Percentiles rank a stretch among this genome's conserved stretches.
phyloP scores from a whole-genome alignment of 2,797 vertebrate species.

The Mormyrus proboscirostris region DNA sequence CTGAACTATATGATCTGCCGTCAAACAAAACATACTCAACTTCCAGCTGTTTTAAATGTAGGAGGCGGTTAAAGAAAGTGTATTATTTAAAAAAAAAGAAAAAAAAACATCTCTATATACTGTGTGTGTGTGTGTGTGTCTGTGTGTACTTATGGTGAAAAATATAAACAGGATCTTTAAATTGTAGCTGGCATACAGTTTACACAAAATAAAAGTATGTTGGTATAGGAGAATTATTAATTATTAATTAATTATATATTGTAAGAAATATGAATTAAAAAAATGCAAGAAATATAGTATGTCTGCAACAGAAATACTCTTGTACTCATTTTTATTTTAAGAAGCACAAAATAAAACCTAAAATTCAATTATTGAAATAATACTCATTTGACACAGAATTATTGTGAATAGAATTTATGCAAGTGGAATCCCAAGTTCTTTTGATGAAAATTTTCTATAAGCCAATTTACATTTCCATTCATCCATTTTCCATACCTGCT shows the following conservation, averaged over 20 bases:
- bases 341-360: background rate
- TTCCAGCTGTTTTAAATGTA: constrained; percentile 32
- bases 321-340: background rate
- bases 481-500: background rate
- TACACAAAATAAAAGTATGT: background rate
- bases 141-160: background rate
- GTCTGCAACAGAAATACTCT: background rate
- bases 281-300: background rate
- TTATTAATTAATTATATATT: background rate
- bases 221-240: background rate
- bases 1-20: constrained; percentile 36
- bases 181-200: background rate
- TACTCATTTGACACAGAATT: background rate
- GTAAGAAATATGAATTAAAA: background rate
- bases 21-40: constrained; percentile 46
- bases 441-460: background rate
- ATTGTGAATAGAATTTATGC: background rate
- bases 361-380: background rate
- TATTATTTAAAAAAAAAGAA: too few relatives aligned
- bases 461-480: background rate
- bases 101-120: background rate
- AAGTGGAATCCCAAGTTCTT: background rate
- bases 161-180: background rate
- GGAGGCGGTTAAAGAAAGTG: background rate
- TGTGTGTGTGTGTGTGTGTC: background rate